Conservation (phyloP, 2,113 vertebrate species). For the Malurus melanocephalus region DNA sequence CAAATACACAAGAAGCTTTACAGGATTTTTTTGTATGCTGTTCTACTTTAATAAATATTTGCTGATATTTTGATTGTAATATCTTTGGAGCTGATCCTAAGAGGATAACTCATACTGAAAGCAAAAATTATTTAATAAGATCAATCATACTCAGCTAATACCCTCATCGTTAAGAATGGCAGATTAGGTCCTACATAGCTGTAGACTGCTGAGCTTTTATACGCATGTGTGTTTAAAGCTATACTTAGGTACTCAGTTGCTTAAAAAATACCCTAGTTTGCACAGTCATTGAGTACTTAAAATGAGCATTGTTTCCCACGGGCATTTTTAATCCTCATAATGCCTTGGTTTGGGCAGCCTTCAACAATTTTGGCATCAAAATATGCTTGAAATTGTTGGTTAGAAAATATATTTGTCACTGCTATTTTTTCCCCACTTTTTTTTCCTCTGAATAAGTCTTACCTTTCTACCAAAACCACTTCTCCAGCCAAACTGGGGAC, state of each 20-base stretch:
- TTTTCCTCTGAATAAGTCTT: not conserved
- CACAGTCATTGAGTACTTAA: not conserved
- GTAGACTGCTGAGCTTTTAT: not conserved
- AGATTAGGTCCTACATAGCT: not conserved
- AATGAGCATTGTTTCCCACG: not conserved
- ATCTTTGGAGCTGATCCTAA: slow-evolving; percentile 12
- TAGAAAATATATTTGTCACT: not conserved
- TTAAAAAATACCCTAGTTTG: not conserved
- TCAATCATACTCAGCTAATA: not conserved
- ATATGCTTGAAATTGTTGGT: not conserved
- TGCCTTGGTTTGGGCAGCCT: not conserved
- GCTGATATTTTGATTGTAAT: slow-evolving; percentile 2
- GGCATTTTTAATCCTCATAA: not conserved
- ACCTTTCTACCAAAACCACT: not conserved
- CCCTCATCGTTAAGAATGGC: not conserved
- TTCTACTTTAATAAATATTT: slow-evolving; percentile 30
- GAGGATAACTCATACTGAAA: not conserved
- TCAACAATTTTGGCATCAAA: not conserved
- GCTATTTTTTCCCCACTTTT: not conserved
- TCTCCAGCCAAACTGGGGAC: not conserved
- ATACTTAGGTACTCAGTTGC: not conserved
- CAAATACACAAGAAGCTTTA: not conserved
- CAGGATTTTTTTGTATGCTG: not conserved
- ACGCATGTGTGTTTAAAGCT: not conserved
- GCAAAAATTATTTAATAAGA: not conserved